Base-by-base conservation (phyloP, 1,140 invertebrate genomes). In the Limonius californicus region DNA sequence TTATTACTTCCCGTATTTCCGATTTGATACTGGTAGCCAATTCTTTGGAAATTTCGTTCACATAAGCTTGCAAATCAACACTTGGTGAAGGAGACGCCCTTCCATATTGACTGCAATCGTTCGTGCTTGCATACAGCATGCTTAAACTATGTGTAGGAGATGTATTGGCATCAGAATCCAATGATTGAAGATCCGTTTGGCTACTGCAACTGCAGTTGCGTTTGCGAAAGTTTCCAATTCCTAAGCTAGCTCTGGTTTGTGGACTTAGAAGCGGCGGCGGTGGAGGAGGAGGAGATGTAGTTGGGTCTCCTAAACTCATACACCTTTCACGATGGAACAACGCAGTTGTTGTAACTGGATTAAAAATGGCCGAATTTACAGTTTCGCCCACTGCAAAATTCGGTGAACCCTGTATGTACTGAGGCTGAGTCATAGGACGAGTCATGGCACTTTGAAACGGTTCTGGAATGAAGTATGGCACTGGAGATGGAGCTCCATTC, bases 1-100 rank as follows among this genome's bases (percentile, higher is more conserved):
- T 88, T 56, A 90, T 90, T 0, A 91, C 88, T 76, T 86, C 88
- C 1, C 89, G 78, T 18, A 91, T 88, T 80, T 90, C 89, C 2
- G 88, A 90, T 73, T 90, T 91, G 7, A 91, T 88, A 75, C 90
- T 89, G 6, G 87, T 89, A 0, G 88, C 88, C 47, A 90, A 76
- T 78, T 90, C 87, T 77, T 85, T 87, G 0, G 88, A 89, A 67
- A 88, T 84, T 75, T 88, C 88, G 68, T 88, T 87, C 0, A 90
- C 83, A 64, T 89, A 89, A 14, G 86, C 87, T 57, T 87, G 81
- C 7, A 89, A 70, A 74, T 88, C 85, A 11, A 19, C 53, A 55
- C 14, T 55, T 65, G 87, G 85, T 14, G 83, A 77, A 0, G 87
- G 86, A 0, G 87, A 87, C 0, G 79, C 78, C n/a, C 85, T 77